Conservation (phyloP, 2,113 vertebrate genomes). For the Thymallus thymallus region DNA sequence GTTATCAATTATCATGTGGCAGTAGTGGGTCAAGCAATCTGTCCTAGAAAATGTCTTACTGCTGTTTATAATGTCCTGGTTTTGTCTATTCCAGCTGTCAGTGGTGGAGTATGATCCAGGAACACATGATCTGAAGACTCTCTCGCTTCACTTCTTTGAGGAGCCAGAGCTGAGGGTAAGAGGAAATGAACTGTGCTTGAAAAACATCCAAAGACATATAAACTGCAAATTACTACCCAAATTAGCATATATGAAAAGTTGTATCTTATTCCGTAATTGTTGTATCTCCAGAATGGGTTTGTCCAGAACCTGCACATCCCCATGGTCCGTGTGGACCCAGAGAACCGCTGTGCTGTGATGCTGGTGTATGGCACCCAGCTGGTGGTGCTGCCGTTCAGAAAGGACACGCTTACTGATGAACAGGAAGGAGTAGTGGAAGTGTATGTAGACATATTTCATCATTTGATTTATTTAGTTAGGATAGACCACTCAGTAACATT, state of each 20-base stretch:
- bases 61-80: not conserved
- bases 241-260: not conserved
- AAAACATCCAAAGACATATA: not conserved
- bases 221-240: not conserved
- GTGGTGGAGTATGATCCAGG: slow-evolving; percentile 92
- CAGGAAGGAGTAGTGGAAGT: slow-evolving; percentile 86
- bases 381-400: slow-evolving; percentile 88
- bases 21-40: too few relatives aligned
- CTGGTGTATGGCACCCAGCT: slow-evolving; percentile 88
- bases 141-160: slow-evolving; percentile 92
- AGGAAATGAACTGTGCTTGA: not conserved
- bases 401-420: slow-evolving; percentile 86
- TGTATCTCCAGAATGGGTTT: slow-evolving; percentile 81
- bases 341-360: slow-evolving; percentile 92
- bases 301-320: slow-evolving; percentile 92
- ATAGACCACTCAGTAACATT: too few relatives aligned
- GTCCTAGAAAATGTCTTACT: not conserved
- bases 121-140: slow-evolving; percentile 90
- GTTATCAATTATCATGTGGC: not conserved
- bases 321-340: slow-evolving; percentile 88
- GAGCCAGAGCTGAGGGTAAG: slow-evolving; percentile 87
- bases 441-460: slow-evolving; percentile 57
- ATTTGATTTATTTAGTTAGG: too few relatives aligned
- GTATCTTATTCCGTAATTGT: not conserved
- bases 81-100: slow-evolving; percentile 73